Base-by-base conservation (phyloP, 2,888 invertebrate genomes). In the Arctia plantaginis region DNA sequence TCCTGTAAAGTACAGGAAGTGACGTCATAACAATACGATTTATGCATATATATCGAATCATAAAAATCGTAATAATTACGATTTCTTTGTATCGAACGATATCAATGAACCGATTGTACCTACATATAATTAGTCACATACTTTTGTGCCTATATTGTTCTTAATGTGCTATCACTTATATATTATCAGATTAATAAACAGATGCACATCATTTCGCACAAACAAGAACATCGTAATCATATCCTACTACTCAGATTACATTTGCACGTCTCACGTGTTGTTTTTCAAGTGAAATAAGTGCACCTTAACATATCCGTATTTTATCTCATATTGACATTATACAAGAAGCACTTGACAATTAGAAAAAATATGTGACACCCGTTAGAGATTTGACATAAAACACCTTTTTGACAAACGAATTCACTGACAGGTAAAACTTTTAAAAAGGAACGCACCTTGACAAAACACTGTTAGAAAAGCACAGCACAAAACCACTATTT, bases 361-460 rank as follows among this genome's bases (percentile, higher is more conserved):
- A 0, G 30, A 30, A 62, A 30, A 30, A 55, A 59, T 0, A 59
- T 4, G 27, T n/a, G 23, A 0, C 55, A 55, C 13, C n/a, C 47
- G 13, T n/a, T 47, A 35, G 10, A 69, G 13, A 55, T 6, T 20
- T 35, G 20, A 27, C 41, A 27, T 41, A 44, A 39, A 47, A 23
- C 30, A 23, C 23, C 1, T 35, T n/a, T 47, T 20, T 47, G 27
- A 18, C 18, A 39, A 20, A 39, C 10, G 39, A 27, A 41, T 41
- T 27, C 59, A 27, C 35, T 69, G n/a, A 27, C 12, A 59, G 1
- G 27, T n/a, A 6, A 12, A n/a, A 35, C 7, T 44, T 65, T 33
- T 3, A n/a, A 67, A 44, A 62, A 59, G 59, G 39, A 69, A 79
- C 85, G 64, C 75, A 84, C 84, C 84, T 84, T 85, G 78, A 62